Percentiles rank a stretch among this genome's conserved stretches.
These are phyloP conservation scores for Tachina grossa DNA, from an alignment of 2,888 invertebrate species.

Conservation along the genomic window DNA sequence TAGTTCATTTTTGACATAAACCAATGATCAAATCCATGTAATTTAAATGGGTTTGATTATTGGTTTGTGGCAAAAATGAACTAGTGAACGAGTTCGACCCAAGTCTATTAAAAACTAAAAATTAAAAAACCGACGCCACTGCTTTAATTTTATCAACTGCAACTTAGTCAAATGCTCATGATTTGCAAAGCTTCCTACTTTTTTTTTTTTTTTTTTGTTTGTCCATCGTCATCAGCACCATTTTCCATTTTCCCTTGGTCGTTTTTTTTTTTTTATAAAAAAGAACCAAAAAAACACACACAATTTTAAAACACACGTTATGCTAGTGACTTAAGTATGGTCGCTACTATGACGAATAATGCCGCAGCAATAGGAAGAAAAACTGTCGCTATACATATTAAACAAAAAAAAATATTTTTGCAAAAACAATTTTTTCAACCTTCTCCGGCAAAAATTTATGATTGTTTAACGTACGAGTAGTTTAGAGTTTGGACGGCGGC, in stretches of 20 bases:
- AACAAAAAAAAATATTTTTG: neutral
- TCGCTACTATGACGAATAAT: slow-evolving; percentile 50
- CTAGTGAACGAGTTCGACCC: no score
- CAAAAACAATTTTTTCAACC: slow-evolving; percentile 16
- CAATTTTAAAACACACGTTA: slow-evolving; percentile 32
- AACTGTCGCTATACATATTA: slow-evolving; percentile 34
- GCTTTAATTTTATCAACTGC: slow-evolving; percentile 74
- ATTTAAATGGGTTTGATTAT: no score
- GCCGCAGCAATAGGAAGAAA: slow-evolving; percentile 38
- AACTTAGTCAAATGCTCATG: slow-evolving; percentile 71
- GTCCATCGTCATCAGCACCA: slow-evolving; percentile 38
- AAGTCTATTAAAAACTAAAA: no score
- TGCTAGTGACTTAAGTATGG: slow-evolving; percentile 27
- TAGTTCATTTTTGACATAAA: no score
- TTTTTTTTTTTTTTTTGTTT: slow-evolving; percentile 5
- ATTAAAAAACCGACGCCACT: slow-evolving; percentile 26
- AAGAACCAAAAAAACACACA: neutral
- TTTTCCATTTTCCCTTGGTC: slow-evolving; percentile 42
- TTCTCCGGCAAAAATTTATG: slow-evolving; percentile 44
- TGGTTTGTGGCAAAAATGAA: no score
- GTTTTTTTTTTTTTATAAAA: slow-evolving; percentile 1
- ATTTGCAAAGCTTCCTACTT: slow-evolving; percentile 65
- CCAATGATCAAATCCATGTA: no score
- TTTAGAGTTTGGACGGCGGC: neutral
- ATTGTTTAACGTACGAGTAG: slow-evolving; percentile 32